phyloP scores from a whole-genome alignment of 2,113 vertebrate genomes.

The Cinclus cinclus region DNA sequence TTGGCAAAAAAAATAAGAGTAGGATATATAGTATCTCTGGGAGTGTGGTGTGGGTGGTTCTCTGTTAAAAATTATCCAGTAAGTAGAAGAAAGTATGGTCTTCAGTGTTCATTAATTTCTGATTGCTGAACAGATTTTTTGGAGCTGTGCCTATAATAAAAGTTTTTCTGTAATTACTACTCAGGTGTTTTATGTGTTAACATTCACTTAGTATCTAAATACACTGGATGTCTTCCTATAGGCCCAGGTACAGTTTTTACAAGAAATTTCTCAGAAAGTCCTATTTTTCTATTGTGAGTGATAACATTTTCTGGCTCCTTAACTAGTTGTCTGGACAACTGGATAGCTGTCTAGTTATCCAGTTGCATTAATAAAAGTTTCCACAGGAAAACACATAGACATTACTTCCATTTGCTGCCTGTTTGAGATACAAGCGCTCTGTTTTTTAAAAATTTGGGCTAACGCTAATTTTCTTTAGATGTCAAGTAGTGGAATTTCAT shows the following conservation, averaged over 20 bases:
- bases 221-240: background rate
- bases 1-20: background rate
- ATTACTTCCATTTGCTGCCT: background rate
- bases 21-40: background rate
- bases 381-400: rapidly evolving
- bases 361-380: background rate
- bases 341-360: background rate
- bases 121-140: background rate
- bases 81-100: background rate
- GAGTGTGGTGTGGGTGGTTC: background rate
- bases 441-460: background rate
- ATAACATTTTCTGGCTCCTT: background rate
- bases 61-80: background rate
- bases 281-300: background rate
- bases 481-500: background rate
- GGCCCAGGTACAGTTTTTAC: background rate
- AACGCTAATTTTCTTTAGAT: background rate
- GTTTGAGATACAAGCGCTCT: background rate
- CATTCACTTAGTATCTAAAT: background rate
- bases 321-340: background rate
- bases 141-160: background rate
- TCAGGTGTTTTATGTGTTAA: background rate
- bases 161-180: background rate
- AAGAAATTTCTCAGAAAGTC: background rate
- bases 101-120: background rate